Percentiles rank a stretch among this genome's conserved stretches.
These are phyloP conservation scores for Oxytorus armatus DNA, from an alignment of 2,888 invertebrate genomes.

Conservation along the genomic window DNA sequence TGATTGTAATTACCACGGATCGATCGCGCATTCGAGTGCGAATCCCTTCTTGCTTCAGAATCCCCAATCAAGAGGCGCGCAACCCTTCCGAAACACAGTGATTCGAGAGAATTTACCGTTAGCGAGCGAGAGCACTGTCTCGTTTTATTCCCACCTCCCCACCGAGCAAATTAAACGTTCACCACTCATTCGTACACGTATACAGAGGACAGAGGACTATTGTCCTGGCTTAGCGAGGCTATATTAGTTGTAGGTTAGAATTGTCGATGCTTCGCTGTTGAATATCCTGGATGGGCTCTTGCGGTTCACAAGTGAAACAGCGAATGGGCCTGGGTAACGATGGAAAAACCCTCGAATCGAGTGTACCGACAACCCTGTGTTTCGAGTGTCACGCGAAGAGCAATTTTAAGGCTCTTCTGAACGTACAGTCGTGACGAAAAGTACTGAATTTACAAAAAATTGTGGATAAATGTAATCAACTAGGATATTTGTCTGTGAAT, in stretches of 20 bases:
- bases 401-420: constrained; percentile 29
- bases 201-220: constrained; percentile 3
- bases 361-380: constrained; percentile 21
- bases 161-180: constrained; percentile 25
- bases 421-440: background rate
- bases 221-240: constrained; percentile 4
- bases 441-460: background rate
- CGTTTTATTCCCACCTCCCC: constrained; percentile 46
- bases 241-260: constrained; percentile 58
- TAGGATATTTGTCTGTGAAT: too few species aligned
- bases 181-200: constrained; percentile 21
- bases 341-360: constrained; percentile 34
- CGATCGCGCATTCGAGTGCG: constrained; percentile 20
- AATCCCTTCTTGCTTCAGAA: constrained; percentile 54
- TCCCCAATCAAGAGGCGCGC: constrained; percentile 59
- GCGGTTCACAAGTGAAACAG: constrained; percentile 42
- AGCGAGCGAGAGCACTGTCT: background rate
- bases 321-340: constrained; percentile 48
- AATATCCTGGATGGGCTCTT: constrained; percentile 56
- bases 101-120: constrained; percentile 43
- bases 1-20: constrained; percentile 64
- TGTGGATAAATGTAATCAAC: too few species aligned
- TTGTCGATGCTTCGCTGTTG: constrained; percentile 30
- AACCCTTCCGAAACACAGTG: constrained; percentile 45
- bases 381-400: constrained; percentile 7